These are phyloP conservation scores for Aviceda subcristata DNA, from an alignment of 2,113 vertebrate genomes.

Conservation along the genomic window DNA sequence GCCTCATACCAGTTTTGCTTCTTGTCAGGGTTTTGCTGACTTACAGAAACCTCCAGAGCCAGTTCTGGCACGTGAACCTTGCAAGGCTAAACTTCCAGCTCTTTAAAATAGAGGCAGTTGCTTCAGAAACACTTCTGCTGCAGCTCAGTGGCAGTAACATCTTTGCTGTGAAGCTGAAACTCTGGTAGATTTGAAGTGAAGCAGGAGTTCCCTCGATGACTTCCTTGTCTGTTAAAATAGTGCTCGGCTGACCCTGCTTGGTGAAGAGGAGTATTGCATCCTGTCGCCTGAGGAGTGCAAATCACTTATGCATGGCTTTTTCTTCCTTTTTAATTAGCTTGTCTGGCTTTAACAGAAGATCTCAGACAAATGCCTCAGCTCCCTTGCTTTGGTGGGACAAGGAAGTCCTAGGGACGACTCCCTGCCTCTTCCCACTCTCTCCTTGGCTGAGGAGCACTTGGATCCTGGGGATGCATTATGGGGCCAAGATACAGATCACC, in stretches of 20 bases:
- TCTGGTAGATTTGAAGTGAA: background rate
- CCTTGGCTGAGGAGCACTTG: background rate
- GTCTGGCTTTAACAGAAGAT: background rate
- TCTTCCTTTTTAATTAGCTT: background rate
- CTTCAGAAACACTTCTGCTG: background rate
- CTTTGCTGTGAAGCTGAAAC: accelerated
- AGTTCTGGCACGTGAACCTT: background rate
- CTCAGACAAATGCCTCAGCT: accelerated
- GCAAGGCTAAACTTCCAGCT: background rate
- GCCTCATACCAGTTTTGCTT: background rate
- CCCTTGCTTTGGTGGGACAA: background rate
- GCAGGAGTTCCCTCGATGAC: background rate
- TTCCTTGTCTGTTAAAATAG: accelerated
- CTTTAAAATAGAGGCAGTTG: background rate
- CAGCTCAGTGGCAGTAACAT: background rate
- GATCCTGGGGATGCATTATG: accelerated
- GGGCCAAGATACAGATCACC: accelerated
- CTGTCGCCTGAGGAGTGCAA: background rate
- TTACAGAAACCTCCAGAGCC: background rate
- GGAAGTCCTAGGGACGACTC: background rate
- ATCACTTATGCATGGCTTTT: accelerated
- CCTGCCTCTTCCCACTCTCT: background rate
- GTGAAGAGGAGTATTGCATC: conserved; percentile 10
- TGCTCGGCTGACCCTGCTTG: conserved; percentile 43
- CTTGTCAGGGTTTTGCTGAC: background rate